Conservation (phyloP, 37 sponge, comb jelly and placozoan genomes). For the Geodia barretti region DNA sequence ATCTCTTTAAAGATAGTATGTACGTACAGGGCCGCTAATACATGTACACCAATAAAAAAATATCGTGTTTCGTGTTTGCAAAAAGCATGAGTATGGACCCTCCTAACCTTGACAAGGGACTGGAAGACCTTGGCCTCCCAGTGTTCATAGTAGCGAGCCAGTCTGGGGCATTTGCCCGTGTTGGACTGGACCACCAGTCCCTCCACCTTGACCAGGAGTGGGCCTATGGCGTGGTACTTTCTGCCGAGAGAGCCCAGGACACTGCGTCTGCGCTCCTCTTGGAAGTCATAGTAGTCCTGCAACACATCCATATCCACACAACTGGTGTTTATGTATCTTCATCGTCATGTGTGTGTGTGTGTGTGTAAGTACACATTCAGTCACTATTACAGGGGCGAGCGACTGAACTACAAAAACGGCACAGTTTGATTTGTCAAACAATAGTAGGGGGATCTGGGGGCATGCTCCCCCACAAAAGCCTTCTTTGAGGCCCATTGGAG, state of each 20-base stretch:
- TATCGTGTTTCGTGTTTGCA: background rate
- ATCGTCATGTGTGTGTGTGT: background rate
- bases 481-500: no score
- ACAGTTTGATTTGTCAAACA: no score
- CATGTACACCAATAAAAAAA: background rate
- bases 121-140: slow-evolving; percentile 94
- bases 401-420: no score
- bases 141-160: slow-evolving; percentile 82
- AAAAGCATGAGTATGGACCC: background rate
- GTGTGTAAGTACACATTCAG: background rate
- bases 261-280: slow-evolving; percentile 66
- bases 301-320: no score
- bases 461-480: no score
- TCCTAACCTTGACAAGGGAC: slow-evolving; percentile 67
- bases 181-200: slow-evolving; percentile 93
- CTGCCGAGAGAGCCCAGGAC: slow-evolving; percentile 65
- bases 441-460: no score
- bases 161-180: slow-evolving; percentile 84
- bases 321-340: no score
- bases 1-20: no score
- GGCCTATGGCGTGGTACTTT: slow-evolving; percentile 97
- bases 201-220: slow-evolving; percentile 97
- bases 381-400: no score
- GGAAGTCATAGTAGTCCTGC: slow-evolving; percentile 91
- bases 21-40: slow-evolving; percentile 1